Evolutionary conservation across 2,113 vertebrate species (phyloP).

Genomic region (Dasyornis broadbenti): DNA sequence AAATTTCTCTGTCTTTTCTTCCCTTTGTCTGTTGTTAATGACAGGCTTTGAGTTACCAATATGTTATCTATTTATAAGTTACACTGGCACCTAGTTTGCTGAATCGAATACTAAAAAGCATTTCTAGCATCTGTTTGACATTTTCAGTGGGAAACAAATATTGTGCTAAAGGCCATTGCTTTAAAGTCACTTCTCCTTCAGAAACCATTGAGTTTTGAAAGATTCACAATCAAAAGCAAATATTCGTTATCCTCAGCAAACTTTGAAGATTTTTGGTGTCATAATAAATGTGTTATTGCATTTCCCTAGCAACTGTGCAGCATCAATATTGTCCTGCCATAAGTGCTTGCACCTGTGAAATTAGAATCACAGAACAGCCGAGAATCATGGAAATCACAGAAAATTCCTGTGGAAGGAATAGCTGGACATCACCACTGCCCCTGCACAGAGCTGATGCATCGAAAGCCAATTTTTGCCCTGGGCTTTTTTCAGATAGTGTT

Average conservation of each 20-base stretch:
- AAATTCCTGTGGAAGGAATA: background rate
- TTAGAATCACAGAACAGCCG: background rate
- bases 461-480: no score
- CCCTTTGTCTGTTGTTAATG: background rate
- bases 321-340: background rate
- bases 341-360: background rate
- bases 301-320: background rate
- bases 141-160: background rate
- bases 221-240: background rate
- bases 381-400: no score
- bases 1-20: background rate
- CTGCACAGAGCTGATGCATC: no score
- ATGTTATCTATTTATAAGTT: background rate
- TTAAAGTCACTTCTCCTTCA: constrained; percentile 8
- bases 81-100: background rate
- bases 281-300: background rate
- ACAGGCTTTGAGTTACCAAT: background rate
- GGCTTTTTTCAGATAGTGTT: no score
- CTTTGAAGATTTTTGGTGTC: background rate
- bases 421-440: background rate
- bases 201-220: background rate
- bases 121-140: background rate
- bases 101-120: background rate
- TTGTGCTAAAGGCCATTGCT: constrained; percentile 19
- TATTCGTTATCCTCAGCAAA: background rate